phyloP scores from a whole-genome alignment of 1,140 invertebrate genomes.

The Aphaenogaster floridana region DNA sequence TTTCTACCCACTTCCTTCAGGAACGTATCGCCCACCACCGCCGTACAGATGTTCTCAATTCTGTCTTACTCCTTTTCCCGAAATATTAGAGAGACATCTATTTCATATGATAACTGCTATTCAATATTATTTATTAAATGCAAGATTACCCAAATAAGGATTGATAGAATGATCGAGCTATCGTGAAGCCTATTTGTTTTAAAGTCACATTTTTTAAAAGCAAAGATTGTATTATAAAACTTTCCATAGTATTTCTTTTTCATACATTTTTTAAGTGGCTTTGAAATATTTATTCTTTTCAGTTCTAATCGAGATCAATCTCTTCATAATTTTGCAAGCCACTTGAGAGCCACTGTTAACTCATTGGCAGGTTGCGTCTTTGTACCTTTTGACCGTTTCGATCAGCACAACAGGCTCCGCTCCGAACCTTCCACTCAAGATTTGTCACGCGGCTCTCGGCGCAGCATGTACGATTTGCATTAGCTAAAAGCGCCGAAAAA shows the following conservation, averaged over 20 bases:
- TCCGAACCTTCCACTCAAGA: slow-evolving; percentile 65
- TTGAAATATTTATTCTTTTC: background rate
- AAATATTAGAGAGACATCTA: background rate
- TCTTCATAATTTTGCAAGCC: background rate
- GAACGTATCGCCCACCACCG: slow-evolving; percentile 75
- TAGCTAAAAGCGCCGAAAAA: slow-evolving; percentile 19
- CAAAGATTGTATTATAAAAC: background rate
- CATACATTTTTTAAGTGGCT: background rate
- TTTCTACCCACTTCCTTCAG: slow-evolving; percentile 76
- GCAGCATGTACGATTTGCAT: slow-evolving; percentile 25
- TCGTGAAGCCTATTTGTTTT: background rate
- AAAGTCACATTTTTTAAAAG: background rate
- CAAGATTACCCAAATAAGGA: background rate
- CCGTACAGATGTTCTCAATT: slow-evolving; percentile 74
- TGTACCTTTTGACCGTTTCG: slow-evolving; percentile 75
- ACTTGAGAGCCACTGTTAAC: slow-evolving; percentile 18
- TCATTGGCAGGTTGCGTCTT: slow-evolving; percentile 77
- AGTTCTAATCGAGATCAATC: background rate
- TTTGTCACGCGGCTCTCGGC: slow-evolving; percentile 57
- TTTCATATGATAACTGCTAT: background rate
- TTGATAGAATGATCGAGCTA: background rate
- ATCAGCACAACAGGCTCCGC: slow-evolving; percentile 77
- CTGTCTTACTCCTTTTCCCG: background rate
- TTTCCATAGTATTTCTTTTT: background rate
- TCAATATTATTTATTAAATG: background rate